These are phyloP conservation scores for Loris lydekkerianus DNA, from an alignment of 2,797 vertebrate genomes.

Conservation along the genomic window DNA sequence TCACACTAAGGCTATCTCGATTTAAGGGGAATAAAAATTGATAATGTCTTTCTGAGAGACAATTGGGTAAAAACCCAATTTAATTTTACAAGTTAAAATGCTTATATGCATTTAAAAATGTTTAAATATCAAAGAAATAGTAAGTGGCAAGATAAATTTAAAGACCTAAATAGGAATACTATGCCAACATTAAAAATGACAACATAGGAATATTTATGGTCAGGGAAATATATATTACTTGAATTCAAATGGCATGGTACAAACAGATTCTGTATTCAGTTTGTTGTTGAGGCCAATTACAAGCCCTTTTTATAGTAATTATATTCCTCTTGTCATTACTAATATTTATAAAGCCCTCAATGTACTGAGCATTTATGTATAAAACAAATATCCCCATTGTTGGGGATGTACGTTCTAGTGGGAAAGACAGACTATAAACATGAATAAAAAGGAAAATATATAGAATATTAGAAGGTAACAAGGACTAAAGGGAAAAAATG, in stretches of 20 bases:
- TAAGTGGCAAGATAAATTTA: neutral
- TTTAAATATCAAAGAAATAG: neutral
- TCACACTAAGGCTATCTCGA: neutral
- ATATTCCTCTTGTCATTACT: neutral
- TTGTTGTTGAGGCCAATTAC: neutral
- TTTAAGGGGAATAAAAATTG: neutral
- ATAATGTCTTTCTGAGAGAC: neutral
- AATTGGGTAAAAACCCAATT: constrained; percentile 26
- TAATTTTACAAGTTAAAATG: constrained; percentile 24
- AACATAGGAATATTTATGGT: neutral
- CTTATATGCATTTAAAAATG: neutral
- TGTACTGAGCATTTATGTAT: constrained; percentile 18
- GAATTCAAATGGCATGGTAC: neutral
- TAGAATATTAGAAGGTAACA: neutral
- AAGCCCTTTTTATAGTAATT: neutral
- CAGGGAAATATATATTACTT: neutral
- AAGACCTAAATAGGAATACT: neutral
- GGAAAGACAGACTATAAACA: neutral
- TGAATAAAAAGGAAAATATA: neutral
- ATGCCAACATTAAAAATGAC: neutral
- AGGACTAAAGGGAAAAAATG: neutral
- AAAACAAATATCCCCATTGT: constrained; percentile 17
- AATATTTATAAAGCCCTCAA: neutral
- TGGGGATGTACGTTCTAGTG: neutral
- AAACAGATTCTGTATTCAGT: neutral